Evolutionary conservation across 2,888 invertebrate species (phyloP), one percentile per base, ranked within the genome.

Genomic region (Luperina nickerlii): DNA sequence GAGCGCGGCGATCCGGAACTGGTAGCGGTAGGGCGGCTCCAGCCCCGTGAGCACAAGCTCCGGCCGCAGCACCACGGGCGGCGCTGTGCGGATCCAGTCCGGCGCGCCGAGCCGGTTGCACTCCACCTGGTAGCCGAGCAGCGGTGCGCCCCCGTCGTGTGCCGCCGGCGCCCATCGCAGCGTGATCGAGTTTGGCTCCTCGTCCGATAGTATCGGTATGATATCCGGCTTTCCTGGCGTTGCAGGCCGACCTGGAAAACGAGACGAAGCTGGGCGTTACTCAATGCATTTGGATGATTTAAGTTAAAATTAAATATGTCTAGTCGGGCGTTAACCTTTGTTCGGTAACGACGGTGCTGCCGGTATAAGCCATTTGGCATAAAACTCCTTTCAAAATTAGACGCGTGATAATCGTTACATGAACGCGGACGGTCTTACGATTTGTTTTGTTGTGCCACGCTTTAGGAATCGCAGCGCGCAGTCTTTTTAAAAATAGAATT

Each of bases 1-100:
- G 93, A 99, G 98, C 0, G 99, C 99, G 79, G 98, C 98, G 27
- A 99, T 98, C 80, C 99, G 97, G 97, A 99, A 99, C 96, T 98
- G 98, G 94, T 99, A 99, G 74, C 98, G 97, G 97, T 98, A 98
- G 77, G 98, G 99, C 0, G 98, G 98, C 92, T 98, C 98, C 62
- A 99, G 97, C 38, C 98, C 98, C 87, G 98, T 98, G 65, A 99
- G 97, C 69, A 98, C 97, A 57, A 98, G 97, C 94, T 99, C 98
- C 48, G 98, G 98, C 63, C 97, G 97, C 57, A 97, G 95, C 48
- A 98, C 98, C 7, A 98, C 97, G 32, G 98, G 97, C 15, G 98
- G 98, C 18, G 98, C 98, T 15, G 98, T 98, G 84, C 98, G 97
- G 51, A 98, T 98, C 99, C 99, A 99, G 89, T 98, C 98, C 4